Evolutionary conservation across 2,113 vertebrate species (phyloP).

Genomic region (Misgurnus anguillicaudatus): DNA sequence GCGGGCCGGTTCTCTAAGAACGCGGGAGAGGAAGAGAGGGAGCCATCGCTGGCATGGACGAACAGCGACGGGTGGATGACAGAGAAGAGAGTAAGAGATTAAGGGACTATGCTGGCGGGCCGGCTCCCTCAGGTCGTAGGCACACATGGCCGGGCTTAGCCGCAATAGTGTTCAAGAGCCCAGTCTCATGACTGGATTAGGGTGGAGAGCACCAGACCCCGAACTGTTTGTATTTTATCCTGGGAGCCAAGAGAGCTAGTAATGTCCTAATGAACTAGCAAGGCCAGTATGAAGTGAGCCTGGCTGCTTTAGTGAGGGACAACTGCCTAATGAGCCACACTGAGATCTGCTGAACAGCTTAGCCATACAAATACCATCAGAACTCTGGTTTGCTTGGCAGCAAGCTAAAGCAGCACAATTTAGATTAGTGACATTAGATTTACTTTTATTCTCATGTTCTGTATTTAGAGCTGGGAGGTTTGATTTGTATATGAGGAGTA

Average conservation of each 20-base stretch:
- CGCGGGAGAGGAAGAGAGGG: constrained; percentile 42
- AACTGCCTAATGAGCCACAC: constrained; percentile 37
- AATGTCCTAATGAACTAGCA: constrained; percentile 50
- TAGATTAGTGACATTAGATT: neutral
- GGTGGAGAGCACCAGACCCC: constrained; percentile 33
- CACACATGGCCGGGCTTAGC: constrained; percentile 51
- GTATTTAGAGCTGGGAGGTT: too few relatives aligned
- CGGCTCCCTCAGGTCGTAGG: constrained; percentile 58
- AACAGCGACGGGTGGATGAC: constrained; percentile 42
- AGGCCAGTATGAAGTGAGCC: constrained; percentile 40
- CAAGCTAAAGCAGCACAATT: neutral
- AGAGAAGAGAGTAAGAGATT: constrained; percentile 52
- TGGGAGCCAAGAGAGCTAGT: constrained; percentile 49
- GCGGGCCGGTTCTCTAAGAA: constrained; percentile 51
- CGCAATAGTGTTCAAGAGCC: constrained; percentile 44
- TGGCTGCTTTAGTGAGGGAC: constrained; percentile 32
- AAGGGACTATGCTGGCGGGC: constrained; percentile 55
- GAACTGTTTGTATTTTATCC: constrained; percentile 51
- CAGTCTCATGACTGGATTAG: constrained; percentile 45
- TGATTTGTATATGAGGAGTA: too few relatives aligned
- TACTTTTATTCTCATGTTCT: neutral
- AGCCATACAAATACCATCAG: neutral
- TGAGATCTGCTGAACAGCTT: neutral
- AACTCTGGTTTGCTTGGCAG: constrained; percentile 24
- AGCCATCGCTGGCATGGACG: constrained; percentile 49